Base-by-base conservation (phyloP, 2,888 invertebrate species). In the Pollenia labialis region DNA sequence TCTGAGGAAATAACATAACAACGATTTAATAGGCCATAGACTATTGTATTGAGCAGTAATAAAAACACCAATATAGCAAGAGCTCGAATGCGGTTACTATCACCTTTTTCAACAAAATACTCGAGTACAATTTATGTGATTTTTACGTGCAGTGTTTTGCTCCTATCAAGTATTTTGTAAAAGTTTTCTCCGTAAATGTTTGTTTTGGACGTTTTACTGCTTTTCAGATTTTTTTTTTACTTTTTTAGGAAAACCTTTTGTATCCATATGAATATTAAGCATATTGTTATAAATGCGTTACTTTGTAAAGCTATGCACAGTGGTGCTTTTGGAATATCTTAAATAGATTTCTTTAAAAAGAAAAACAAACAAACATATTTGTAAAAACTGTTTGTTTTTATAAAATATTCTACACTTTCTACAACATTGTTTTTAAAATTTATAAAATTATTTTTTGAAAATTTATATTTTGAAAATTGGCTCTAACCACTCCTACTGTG, bases 1-100 rank as follows among this genome's bases (percentile, higher is more conserved):
- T 82, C 74, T 79, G 69, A 77, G 85, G 85, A 85, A 74, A 68
- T 60, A 68, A 44, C 66, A 77, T 48, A 72, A 62, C 74, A 85
- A 77, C 60, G 62, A 68, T 81, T 79, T 82, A 79, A 82, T 74
- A 77, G 60, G 48, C 79, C 69, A 32, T 79, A 66, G 50, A 42
- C 74, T 64, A 44, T 85, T 74, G 52, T 85, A 60, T 75, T 42
- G 62, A 69, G n/a, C 23, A 80, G 52, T 62, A 60, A 74, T 48
- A 80, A 74, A 62, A 62, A 44, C 62, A 66, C 44, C 71, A 71
- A 32, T 6, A 68, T 52, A 80, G 32, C n/a, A 40, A 18, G 16
- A 74, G 69, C 48, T 40, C 10, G 46, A 66, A 54, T 44, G 48
- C 32, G 18, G 10, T 82, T 60, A 52, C 32, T 18, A 62, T n/a